These are phyloP conservation scores for Clivina fossor DNA, from an alignment of 2,888 invertebrate species.

Conservation along the genomic window DNA sequence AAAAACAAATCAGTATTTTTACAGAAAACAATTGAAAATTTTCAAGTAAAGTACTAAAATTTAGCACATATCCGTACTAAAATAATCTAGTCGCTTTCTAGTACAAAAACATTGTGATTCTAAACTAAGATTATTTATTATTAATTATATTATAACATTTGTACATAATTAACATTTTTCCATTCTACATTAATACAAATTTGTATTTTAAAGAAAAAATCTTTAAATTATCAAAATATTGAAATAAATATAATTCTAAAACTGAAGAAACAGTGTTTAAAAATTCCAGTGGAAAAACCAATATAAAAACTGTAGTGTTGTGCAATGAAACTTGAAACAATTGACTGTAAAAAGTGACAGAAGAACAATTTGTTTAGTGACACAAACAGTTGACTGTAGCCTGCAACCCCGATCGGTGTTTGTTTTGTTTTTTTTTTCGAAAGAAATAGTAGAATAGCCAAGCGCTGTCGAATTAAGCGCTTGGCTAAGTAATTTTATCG, in stretches of 20 bases:
- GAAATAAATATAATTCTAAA: too few relatives aligned
- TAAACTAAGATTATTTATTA: background rate
- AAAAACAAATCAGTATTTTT: too few relatives aligned
- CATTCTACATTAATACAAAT: too few relatives aligned
- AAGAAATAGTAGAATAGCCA: too few relatives aligned
- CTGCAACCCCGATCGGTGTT: too few relatives aligned
- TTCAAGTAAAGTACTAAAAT: background rate
- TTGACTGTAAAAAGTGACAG: background rate
- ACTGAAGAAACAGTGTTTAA: too few relatives aligned
- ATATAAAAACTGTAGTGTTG: background rate
- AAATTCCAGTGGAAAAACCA: too few relatives aligned
- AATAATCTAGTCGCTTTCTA: background rate
- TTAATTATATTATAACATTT: background rate
- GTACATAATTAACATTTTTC: background rate
- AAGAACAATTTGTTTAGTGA: background rate
- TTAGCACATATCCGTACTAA: conserved; percentile 3
- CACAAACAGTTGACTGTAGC: conserved; percentile 2
- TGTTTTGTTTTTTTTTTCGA: too few relatives aligned
- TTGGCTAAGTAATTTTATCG: too few relatives aligned
- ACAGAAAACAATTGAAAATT: background rate
- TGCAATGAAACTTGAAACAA: background rate
- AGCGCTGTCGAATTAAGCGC: too few relatives aligned
- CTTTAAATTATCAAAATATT: too few relatives aligned
- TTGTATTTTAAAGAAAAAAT: too few relatives aligned
- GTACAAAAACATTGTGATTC: conserved; percentile 4